Conservation (phyloP, 92 coral and sea anemone genomes). For the Epizoanthus stellaris region DNA sequence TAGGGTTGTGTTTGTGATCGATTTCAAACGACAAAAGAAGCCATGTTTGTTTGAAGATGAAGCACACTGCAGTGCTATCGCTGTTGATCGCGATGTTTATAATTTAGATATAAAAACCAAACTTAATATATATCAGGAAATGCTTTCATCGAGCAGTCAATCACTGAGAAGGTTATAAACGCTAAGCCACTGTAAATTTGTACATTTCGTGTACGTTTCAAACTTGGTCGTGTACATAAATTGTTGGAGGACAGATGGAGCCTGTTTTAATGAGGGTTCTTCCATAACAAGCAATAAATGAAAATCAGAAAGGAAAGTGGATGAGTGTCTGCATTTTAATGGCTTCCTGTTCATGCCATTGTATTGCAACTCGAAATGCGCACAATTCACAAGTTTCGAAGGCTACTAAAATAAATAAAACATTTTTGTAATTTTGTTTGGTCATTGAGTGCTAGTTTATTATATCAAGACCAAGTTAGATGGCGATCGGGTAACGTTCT, state of each 20-base stretch:
- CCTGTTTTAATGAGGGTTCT: neutral
- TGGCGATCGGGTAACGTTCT: too few relatives aligned
- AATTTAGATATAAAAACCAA: neutral
- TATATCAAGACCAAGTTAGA: too few relatives aligned
- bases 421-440: neutral
- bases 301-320: neutral
- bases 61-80: neutral
- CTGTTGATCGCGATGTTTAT: slow-evolving; percentile 6
- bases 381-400: too few relatives aligned
- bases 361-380: neutral
- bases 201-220: neutral
- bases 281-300: neutral
- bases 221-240: too few relatives aligned
- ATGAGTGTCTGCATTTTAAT: slow-evolving; percentile 13
- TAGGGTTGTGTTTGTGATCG: neutral
- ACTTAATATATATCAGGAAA: neutral
- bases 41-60: slow-evolving; percentile 1
- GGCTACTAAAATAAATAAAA: neutral
- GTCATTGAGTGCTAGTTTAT: neutral
- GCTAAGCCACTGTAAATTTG: neutral
- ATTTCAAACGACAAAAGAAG: neutral
- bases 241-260: too few relatives aligned
- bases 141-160: too few relatives aligned
- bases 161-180: too few relatives aligned
- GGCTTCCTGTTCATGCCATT: slow-evolving; percentile 8